These are phyloP conservation scores for Apostichopus japonicus DNA, from an alignment of 35 echinoderm and acorn worm genomes.

Conservation along the genomic window DNA sequence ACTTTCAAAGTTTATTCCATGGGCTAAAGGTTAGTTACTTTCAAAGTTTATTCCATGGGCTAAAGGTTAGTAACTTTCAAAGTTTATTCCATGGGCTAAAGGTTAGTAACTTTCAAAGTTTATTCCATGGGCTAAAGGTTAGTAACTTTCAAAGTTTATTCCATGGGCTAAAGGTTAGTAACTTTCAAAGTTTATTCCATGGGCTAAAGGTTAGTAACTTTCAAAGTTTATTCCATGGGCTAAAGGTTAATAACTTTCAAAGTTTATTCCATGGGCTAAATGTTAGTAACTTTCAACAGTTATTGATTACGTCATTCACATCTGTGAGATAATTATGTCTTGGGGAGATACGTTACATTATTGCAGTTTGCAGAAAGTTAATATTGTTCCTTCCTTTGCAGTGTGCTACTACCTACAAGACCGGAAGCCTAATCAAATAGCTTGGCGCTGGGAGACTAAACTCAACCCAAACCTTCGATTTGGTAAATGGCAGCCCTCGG, in stretches of 20 bases:
- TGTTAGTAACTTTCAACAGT: constrained; percentile 1
- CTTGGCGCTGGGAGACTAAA: constrained; percentile 26
- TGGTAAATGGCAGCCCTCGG: constrained; percentile 8
- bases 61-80: constrained; percentile 39
- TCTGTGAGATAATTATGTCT: too few species aligned
- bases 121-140: constrained; percentile 26
- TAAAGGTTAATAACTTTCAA: constrained; percentile 30
- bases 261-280: constrained; percentile 12
- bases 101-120: constrained; percentile 20
- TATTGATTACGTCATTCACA: too few species aligned
- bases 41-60: neutral
- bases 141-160: constrained; percentile 3
- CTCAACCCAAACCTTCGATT: neutral
- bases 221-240: neutral
- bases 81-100: constrained; percentile 12
- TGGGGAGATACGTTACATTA: too few species aligned
- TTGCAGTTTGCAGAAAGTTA: too few species aligned
- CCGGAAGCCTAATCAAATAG: neutral
- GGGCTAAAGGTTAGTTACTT: constrained; percentile 19
- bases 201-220: constrained; percentile 19
- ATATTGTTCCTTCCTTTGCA: neutral
- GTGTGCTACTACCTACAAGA: constrained; percentile 48
- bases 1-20: constrained; percentile 18
- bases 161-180: constrained; percentile 27
- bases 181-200: constrained; percentile 18